A percentile compares a stretch with the other conserved stretches of the same genome.
These are phyloP conservation scores for Pandemis heparana DNA, from an alignment of 2,888 invertebrate species.

Conservation along the genomic window DNA sequence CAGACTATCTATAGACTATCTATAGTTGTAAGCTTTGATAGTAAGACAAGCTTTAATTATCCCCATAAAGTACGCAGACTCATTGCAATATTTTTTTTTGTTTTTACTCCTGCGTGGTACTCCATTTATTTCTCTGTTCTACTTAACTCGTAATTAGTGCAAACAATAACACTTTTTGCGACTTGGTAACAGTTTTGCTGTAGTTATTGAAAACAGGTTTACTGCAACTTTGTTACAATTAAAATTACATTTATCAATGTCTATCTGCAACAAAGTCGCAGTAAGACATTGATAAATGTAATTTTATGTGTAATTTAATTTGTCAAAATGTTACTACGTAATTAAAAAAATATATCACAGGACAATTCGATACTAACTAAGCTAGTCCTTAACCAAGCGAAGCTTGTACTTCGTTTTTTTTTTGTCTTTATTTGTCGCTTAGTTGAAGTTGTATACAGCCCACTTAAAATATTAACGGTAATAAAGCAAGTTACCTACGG, in stretches of 20 bases:
- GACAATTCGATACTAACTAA: too few species aligned
- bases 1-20: too few species aligned
- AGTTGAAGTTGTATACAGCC: too few species aligned
- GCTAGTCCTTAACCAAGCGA: too few species aligned
- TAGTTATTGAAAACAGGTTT: neutral
- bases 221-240: neutral
- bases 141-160: neutral
- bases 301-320: too few species aligned
- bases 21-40: neutral
- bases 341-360: too few species aligned
- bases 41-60: constrained; percentile 6
- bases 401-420: too few species aligned
- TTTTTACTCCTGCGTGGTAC: neutral
- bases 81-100: neutral
- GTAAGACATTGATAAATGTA: too few species aligned
- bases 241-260: too few species aligned
- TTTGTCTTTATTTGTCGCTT: too few species aligned
- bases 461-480: neutral
- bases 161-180: constrained; percentile 7
- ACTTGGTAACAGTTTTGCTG: neutral
- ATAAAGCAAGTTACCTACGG: constrained; percentile 1
- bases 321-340: too few species aligned
- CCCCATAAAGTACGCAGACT: neutral
- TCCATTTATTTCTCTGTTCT: neutral
- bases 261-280: too few species aligned